A percentile compares a stretch with the other conserved stretches of the same genome.
phyloP scores from a whole-genome alignment of 2,888 invertebrate species.

The Pteria penguin region DNA sequence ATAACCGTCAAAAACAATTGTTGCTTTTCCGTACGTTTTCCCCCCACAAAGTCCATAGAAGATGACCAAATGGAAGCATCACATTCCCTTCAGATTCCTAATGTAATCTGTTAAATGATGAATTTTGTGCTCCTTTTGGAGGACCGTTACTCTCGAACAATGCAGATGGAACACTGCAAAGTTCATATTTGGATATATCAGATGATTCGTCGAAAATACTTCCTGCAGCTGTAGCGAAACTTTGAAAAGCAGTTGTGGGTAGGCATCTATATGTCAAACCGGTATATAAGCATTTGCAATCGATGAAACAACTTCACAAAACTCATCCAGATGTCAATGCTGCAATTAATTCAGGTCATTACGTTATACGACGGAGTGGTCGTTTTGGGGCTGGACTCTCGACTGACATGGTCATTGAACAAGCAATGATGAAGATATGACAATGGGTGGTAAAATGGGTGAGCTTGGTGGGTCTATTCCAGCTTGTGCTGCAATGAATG shows the following conservation, averaged over 20 bases:
- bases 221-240: too few species aligned
- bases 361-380: conserved; percentile 53
- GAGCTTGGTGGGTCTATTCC: conserved; percentile 56
- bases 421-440: conserved; percentile 62
- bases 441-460: conserved; percentile 51
- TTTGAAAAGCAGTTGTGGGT: conserved; percentile 53
- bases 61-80: too few species aligned
- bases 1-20: too few species aligned
- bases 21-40: too few species aligned
- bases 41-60: too few species aligned
- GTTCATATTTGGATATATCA: too few species aligned
- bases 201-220: too few species aligned
- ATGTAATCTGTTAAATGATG: too few species aligned
- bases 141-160: too few species aligned
- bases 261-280: conserved; percentile 36
- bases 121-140: too few species aligned
- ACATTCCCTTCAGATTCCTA: too few species aligned
- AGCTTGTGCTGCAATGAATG: conserved; percentile 43
- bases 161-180: too few species aligned
- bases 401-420: conserved; percentile 62
- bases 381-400: conserved; percentile 62
- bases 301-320: conserved; percentile 33
- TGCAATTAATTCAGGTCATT: conserved; percentile 42
- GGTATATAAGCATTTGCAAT: conserved; percentile 37
- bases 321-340: conserved; percentile 46